These are phyloP conservation scores for Myotis planiceps DNA, from an alignment of 2,797 vertebrate species.

Conservation along the genomic window DNA sequence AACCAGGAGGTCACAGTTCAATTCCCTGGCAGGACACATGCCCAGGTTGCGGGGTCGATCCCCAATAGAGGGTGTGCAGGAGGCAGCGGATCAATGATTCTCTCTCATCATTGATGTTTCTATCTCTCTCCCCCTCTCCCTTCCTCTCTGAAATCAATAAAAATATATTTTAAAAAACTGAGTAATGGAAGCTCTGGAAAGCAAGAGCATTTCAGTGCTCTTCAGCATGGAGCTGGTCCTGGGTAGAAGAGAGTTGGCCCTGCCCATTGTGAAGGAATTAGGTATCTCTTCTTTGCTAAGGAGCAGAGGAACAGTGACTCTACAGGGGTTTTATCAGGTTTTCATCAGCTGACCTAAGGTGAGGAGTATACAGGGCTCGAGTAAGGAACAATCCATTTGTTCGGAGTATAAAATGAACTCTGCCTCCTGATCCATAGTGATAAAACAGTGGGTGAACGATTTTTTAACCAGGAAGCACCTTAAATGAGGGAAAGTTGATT, in stretches of 20 bases:
- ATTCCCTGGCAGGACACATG: no score
- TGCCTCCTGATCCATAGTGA: neutral
- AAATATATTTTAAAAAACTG: no score
- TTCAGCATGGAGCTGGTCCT: neutral
- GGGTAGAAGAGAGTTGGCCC: neutral
- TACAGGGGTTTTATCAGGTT: neutral
- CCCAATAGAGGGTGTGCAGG: no score
- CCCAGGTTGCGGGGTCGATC: no score
- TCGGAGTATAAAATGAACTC: neutral
- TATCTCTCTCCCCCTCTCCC: no score
- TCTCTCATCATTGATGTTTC: no score
- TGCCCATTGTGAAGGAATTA: neutral
- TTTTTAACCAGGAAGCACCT: neutral
- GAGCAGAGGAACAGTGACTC: neutral
- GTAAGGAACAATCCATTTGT: neutral
- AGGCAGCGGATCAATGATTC: no score
- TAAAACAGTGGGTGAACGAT: neutral
- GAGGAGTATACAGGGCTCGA: neutral
- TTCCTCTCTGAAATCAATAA: no score
- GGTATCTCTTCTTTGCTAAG: neutral
- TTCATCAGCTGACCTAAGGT: neutral
- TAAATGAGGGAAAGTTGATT: neutral
- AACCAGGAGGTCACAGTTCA: no score
- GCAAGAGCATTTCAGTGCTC: neutral
- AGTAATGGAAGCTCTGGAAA: neutral